A percentile compares a stretch with the other conserved stretches of the same genome.
Evolutionary conservation across 2,113 vertebrate genomes (phyloP).

Genomic region (Notechis scutatus): DNA sequence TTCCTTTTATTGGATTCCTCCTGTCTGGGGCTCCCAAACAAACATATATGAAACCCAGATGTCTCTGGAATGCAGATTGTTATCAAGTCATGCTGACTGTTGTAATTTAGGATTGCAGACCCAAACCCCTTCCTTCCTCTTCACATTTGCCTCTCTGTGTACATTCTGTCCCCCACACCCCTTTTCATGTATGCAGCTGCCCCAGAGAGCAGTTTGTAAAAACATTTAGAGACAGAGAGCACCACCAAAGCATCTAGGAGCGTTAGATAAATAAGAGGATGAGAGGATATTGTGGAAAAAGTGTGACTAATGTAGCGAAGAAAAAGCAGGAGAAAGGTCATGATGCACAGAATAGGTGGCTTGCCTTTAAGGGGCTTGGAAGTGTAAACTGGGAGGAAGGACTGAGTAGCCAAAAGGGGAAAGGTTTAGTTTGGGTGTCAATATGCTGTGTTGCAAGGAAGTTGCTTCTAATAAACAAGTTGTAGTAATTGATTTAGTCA

Average conservation of each 20-base stretch:
- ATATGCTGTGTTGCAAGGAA: neutral
- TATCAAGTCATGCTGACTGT: neutral
- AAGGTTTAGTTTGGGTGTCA: neutral
- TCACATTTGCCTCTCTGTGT: neutral
- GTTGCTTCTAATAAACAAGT: neutral
- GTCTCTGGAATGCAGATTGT: conserved; percentile 24
- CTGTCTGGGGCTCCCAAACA: conserved; percentile 1
- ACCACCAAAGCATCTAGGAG: neutral
- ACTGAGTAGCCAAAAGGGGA: neutral
- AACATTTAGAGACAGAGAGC: neutral
- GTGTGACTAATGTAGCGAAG: neutral
- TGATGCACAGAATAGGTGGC: neutral
- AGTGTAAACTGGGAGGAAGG: neutral
- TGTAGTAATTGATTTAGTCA: neutral
- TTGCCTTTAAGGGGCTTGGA: neutral
- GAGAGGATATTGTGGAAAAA: neutral
- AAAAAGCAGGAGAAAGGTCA: neutral
- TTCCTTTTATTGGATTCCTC: neutral
- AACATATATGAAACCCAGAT: conserved; percentile 35
- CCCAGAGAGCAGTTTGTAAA: conserved; percentile 3
- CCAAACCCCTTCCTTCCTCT: neutral
- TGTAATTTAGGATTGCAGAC: neutral
- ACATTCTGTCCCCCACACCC: neutral
- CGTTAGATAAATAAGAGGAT: neutral
- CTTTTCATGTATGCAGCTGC: neutral